Evolutionary conservation across 1,140 invertebrate genomes (phyloP).

Genomic region (Drosophila paulistorum): DNA sequence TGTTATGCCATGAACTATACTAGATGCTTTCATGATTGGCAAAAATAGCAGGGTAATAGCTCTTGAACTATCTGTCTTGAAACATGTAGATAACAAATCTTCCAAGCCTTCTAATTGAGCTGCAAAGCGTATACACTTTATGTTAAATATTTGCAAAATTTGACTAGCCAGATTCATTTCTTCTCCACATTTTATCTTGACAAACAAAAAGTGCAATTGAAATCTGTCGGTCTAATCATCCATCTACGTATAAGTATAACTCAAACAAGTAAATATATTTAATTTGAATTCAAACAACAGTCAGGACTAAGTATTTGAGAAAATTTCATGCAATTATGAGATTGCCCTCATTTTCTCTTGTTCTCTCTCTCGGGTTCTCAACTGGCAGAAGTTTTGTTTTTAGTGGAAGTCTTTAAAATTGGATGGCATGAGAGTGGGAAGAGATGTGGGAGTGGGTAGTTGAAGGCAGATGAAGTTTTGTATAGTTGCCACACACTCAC

Average conservation of each 20-base stretch:
- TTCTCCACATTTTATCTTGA: background rate
- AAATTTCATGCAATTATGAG: slow-evolving; percentile 53
- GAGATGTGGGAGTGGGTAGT: background rate
- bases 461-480: slow-evolving; percentile 12
- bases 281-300: slow-evolving; percentile 6
- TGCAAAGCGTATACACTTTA: too few species aligned
- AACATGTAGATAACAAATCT: too few species aligned
- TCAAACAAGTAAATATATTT: slow-evolving; percentile 24
- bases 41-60: too few species aligned
- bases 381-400: slow-evolving; percentile 25
- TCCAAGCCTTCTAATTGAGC: too few species aligned
- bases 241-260: slow-evolving; percentile 1
- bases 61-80: too few species aligned
- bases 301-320: slow-evolving; percentile 16
- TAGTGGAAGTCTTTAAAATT: slow-evolving; percentile 48
- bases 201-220: slow-evolving; percentile 8
- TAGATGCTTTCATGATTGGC: too few species aligned
- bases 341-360: slow-evolving; percentile 30
- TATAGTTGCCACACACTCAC: slow-evolving; percentile 1
- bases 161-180: too few species aligned
- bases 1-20: too few species aligned
- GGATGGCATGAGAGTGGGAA: slow-evolving; percentile 29
- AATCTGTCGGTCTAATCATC: slow-evolving; percentile 6
- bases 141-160: background rate
- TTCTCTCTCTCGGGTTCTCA: background rate